These are phyloP conservation scores for Myripristis jacobus DNA, from an alignment of 2,797 vertebrate genomes.

Conservation along the genomic window DNA sequence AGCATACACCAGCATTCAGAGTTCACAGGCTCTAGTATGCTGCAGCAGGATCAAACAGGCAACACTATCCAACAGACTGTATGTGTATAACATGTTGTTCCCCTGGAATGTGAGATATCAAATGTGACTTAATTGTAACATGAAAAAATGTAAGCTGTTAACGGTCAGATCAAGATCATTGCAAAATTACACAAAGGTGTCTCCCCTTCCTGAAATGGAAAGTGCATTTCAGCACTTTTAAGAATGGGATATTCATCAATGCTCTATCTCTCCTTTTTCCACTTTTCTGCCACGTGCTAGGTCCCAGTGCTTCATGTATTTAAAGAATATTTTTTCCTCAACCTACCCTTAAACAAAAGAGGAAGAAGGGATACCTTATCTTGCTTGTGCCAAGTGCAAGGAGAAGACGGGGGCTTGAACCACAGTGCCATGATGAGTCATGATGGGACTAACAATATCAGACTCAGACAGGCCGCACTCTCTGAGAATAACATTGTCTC, in stretches of 20 bases:
- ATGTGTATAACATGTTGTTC: conserved; percentile 33
- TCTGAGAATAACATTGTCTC: conserved; percentile 23
- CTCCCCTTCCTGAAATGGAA: conserved; percentile 35
- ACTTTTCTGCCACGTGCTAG: conserved; percentile 36
- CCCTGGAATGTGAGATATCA: no score
- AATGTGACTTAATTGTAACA: conserved; percentile 44
- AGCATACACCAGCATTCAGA: conserved; percentile 54
- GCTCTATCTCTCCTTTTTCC: conserved; percentile 37
- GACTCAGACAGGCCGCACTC: conserved; percentile 30
- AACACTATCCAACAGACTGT: conserved; percentile 36
- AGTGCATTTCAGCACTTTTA: conserved; percentile 45
- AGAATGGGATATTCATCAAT: conserved; percentile 39
- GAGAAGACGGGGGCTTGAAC: conserved; percentile 24
- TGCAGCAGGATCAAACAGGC: conserved; percentile 47
- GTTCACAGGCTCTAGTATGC: conserved; percentile 54
- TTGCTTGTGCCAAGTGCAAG: conserved; percentile 36
- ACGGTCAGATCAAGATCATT: not conserved
- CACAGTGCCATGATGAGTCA: conserved; percentile 21
- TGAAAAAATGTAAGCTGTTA: conserved; percentile 29
- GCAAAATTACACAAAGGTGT: not conserved
- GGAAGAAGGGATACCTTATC: conserved; percentile 18
- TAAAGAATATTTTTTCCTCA: conserved; percentile 32
- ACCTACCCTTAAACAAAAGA: conserved; percentile 33
- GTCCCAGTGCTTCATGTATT: conserved; percentile 39
- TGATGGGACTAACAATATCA: conserved; percentile 26